Evolutionary conservation across 2,888 invertebrate species (phyloP).

Genomic region (Cantharis lateralis): DNA sequence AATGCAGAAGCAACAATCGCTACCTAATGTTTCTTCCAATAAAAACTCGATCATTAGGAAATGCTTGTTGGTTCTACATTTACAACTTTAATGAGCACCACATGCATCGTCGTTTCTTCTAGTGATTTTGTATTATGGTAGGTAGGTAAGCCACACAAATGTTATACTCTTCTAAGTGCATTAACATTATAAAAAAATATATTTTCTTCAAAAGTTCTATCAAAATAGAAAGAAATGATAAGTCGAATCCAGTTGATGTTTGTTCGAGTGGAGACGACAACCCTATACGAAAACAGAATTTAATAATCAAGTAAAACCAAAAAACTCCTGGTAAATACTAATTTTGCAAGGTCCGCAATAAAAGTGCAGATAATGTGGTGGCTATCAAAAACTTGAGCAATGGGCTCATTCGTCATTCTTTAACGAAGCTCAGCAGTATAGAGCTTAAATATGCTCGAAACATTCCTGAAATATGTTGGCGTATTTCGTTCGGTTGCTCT

Average conservation of each 20-base stretch:
- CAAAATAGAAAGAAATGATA: not conserved
- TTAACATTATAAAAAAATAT: not conserved
- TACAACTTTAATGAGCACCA: not conserved
- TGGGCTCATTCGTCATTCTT: constrained; percentile 23
- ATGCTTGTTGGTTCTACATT: not conserved
- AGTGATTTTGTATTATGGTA: not conserved
- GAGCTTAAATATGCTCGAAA: constrained; percentile 27
- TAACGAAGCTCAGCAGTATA: constrained; percentile 26
- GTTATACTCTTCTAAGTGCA: not conserved
- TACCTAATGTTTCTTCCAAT: not conserved
- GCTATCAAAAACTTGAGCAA: constrained; percentile 26
- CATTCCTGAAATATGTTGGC: constrained; percentile 24
- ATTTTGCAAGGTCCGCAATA: not conserved
- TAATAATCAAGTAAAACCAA: not conserved
- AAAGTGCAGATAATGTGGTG: not conserved
- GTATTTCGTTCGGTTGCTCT: constrained; percentile 7
- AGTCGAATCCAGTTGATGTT: too few species aligned
- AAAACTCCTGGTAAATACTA: not conserved
- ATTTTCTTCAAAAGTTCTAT: too few species aligned
- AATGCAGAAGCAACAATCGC: not conserved
- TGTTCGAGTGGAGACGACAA: not conserved
- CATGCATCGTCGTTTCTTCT: not conserved
- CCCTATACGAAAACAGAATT: not conserved
- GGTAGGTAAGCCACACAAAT: not conserved
- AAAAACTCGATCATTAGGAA: not conserved